Evolutionary conservation across 1,140 invertebrate genomes (phyloP).

Genomic region (Apis mellifera): DNA sequence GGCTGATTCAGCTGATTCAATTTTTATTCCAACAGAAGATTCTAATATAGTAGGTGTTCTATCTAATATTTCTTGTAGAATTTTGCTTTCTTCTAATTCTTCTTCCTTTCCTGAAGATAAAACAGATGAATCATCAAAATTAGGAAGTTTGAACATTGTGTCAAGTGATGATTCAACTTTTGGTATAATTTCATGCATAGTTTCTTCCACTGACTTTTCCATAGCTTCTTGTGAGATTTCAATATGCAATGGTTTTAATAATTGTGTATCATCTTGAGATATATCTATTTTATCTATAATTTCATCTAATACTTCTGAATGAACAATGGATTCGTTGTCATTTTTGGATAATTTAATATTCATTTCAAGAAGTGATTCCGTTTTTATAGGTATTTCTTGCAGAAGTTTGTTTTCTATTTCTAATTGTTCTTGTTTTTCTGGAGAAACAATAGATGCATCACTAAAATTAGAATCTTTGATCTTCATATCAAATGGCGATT

Average conservation of each 20-base stretch:
- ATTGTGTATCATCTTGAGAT: not conserved
- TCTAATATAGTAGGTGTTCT: constrained; percentile 51
- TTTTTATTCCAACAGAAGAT: too few relatives aligned
- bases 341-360: constrained; percentile 70
- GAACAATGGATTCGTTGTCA: constrained; percentile 69
- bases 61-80: too few relatives aligned
- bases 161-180: constrained; percentile 52
- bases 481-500: constrained; percentile 76
- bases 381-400: constrained; percentile 63
- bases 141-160: constrained; percentile 71
- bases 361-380: constrained; percentile 69
- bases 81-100: constrained; percentile 46
- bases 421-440: not conserved
- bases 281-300: not conserved
- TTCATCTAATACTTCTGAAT: constrained; percentile 50
- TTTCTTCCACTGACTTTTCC: not conserved
- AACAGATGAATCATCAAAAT: constrained; percentile 68
- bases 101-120: constrained; percentile 63
- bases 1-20: too few relatives aligned
- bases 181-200: constrained; percentile 10
- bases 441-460: too few relatives aligned
- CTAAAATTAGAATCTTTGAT: constrained; percentile 62
- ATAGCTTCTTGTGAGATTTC: not conserved
- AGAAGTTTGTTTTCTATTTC: constrained; percentile 60
- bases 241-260: not conserved